Evolutionary conservation across 2,888 invertebrate species (phyloP).

Genomic region (Elegia similella): DNA sequence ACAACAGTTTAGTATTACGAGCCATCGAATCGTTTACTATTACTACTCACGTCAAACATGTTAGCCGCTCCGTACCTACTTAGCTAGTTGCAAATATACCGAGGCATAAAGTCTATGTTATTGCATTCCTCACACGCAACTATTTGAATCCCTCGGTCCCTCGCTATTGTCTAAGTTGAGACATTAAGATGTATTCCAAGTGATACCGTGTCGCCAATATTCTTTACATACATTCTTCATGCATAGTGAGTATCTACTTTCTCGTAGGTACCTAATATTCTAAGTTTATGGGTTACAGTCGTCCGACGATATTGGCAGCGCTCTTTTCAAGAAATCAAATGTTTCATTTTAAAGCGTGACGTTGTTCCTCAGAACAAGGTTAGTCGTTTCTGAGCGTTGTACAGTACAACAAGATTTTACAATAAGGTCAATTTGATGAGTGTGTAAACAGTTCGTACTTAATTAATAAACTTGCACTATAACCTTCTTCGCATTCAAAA

Average conservation of each 20-base stretch:
- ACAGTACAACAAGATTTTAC: neutral
- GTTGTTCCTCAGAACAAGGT: no score
- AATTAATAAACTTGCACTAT: no score
- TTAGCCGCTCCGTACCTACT: neutral
- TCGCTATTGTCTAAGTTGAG: constrained; percentile 2
- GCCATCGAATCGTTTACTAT: no score
- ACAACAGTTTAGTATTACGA: no score
- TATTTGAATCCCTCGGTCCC: constrained; percentile 9
- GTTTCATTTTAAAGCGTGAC: neutral
- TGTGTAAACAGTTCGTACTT: no score
- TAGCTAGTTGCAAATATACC: neutral
- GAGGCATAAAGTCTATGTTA: neutral
- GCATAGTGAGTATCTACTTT: constrained; percentile 4
- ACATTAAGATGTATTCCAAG: constrained; percentile 7
- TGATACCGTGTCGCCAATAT: constrained; percentile 13
- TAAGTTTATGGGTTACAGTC: constrained; percentile 2
- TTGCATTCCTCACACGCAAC: constrained; percentile 14
- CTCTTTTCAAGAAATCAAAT: neutral
- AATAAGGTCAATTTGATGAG: neutral
- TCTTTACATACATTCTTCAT: constrained; percentile 7
- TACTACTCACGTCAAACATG: no score
- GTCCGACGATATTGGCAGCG: neutral
- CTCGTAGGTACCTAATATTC: neutral
- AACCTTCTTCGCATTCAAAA: no score
- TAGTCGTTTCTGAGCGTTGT: no score